Percentiles rank a stretch among this genome's conserved stretches.
Conservation (phyloP, 2,113 vertebrate genomes). For the Lagenorhynchus albirostris region DNA sequence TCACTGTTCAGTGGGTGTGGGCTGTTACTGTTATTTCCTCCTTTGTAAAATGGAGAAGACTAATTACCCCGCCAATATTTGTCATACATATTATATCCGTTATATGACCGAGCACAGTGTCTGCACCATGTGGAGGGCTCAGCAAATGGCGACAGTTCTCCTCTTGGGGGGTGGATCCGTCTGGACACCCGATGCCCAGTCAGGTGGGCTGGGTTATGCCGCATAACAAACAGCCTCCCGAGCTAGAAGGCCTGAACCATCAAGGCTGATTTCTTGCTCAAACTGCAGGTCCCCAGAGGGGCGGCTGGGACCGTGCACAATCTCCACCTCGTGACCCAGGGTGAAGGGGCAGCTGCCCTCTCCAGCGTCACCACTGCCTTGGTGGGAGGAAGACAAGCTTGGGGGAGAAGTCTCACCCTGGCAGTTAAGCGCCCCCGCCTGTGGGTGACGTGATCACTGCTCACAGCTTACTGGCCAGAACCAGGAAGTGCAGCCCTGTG, state of each 20-base stretch:
- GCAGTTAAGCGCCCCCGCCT: neutral
- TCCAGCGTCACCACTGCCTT: no score
- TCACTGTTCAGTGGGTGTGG: neutral
- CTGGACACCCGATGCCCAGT: no score
- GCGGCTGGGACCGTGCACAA: neutral
- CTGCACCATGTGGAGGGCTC: neutral
- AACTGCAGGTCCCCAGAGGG: neutral
- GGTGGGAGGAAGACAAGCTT: neutral
- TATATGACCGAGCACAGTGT: neutral
- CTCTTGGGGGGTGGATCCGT: neutral
- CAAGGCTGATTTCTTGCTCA: neutral
- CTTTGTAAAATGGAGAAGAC: neutral
- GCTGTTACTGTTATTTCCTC: neutral
- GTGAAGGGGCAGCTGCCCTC: neutral
- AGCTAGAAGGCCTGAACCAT: neutral
- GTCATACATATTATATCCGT: no score
- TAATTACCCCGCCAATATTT: fast-evolving
- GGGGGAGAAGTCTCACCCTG: neutral
- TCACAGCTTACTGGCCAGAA: neutral
- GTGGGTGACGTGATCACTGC: neutral
- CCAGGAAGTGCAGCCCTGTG: neutral
- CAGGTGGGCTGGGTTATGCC: neutral
- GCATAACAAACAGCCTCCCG: neutral
- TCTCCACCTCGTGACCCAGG: neutral
- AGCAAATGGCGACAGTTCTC: neutral